Base-by-base conservation (phyloP, 53 echinoderm and acorn worm species). In the Apostichopus leukothele region DNA sequence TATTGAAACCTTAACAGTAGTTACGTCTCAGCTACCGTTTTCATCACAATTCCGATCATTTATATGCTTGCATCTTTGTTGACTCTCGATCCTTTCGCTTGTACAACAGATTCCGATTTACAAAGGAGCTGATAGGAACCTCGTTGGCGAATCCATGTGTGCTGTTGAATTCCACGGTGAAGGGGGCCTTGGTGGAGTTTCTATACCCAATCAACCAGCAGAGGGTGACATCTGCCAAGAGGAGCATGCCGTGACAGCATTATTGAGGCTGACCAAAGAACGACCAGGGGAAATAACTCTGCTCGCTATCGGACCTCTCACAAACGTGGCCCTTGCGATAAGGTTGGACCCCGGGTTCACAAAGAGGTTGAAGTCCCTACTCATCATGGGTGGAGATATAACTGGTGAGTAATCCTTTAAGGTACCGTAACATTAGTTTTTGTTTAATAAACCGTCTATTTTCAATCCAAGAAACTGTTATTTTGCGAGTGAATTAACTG, bases 311-410 rank as follows among this genome's bases (percentile, higher is more conserved):
- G 96, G 96, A 66, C 96, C 96, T 27, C 88, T 96, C 53, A 94
- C 94, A 73, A 96, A 96, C 67, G 81, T 96, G 9, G 94, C 92
- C 50, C 75, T 96, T 18, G 96, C 96, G 14, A 93, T 95, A 84
- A 89, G 90, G 76, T 76, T 96, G 79, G 96, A 96, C 60, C 86
- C 93, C 16, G 86, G 88, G 19, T 94, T 96, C 76, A 93, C 94
- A 21, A 87, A 86, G 39, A 89, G 90, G 67, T 79, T 96, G 26
- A 96, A 96, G 54, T 80, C 92, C 1, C 57, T 96, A 50, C 83
- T 96, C 55, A 92, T 95, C 61, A 95, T 94, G 96, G 96, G 96
- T 26, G 96, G 96, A n/a, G 92, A 96, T 39, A 88, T 52, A 19
- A 75, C 88, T 52, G 88, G 88, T 87, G 60, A 86, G 39, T 39